Conservation (phyloP, 2,888 invertebrate species). For the Tryphoninae sp. region DNA sequence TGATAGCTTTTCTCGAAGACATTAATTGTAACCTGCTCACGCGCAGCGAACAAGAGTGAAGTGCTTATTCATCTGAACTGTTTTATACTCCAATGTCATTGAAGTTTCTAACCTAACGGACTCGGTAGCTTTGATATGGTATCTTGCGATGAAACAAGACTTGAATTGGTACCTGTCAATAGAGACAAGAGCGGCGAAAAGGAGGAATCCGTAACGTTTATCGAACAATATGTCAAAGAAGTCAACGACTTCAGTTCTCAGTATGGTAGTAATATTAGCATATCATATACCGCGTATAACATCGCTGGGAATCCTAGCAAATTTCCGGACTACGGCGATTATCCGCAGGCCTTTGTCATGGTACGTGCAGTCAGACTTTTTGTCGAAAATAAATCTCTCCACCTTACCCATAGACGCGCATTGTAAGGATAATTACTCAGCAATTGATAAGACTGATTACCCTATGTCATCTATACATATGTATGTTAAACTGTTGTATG, state of each 20-base stretch:
- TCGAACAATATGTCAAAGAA: conserved; percentile 90
- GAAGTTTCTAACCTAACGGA: conserved; percentile 48
- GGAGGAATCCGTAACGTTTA: conserved; percentile 79
- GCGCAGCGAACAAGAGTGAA: conserved; percentile 15
- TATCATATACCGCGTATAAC: conserved; percentile 94
- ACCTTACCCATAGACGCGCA: too few relatives aligned
- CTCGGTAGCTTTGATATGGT: conserved; percentile 73
- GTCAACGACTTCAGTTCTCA: conserved; percentile 94
- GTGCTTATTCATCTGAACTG: neutral
- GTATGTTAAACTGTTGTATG: too few relatives aligned
- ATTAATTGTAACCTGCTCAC: neutral
- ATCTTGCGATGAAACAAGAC: conserved; percentile 75
- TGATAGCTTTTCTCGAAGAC: neutral
- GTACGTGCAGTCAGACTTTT: conserved; percentile 82
- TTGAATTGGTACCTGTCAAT: conserved; percentile 75
- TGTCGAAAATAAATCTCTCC: neutral
- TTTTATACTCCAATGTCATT: conserved; percentile 39
- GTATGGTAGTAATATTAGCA: conserved; percentile 93
- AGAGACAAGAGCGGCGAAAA: conserved; percentile 71
- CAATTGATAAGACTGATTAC: too few relatives aligned
- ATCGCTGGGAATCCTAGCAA: conserved; percentile 92
- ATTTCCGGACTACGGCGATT: conserved; percentile 95
- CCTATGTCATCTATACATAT: too few relatives aligned
- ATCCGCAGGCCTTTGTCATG: conserved; percentile 94
- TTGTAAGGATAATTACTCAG: too few relatives aligned